A percentile compares a stretch with the other conserved stretches of the same genome.
Conservation (phyloP, 2,113 vertebrate species). For the Zosterops pallidus region DNA sequence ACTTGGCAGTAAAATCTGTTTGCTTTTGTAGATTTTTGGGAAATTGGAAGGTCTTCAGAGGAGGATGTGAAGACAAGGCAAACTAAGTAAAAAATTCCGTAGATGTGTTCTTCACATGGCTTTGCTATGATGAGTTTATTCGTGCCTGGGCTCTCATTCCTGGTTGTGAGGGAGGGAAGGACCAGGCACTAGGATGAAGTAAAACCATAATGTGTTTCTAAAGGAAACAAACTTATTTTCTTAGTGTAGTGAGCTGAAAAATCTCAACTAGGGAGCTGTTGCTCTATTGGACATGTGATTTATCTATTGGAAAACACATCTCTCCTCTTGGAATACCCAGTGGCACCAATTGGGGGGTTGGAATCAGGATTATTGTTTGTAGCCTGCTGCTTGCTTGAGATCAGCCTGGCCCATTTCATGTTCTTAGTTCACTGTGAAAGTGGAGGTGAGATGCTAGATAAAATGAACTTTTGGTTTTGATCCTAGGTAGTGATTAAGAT, state of each 20-base stretch:
- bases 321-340: background rate
- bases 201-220: background rate
- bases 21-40: background rate
- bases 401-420: background rate
- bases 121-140: background rate
- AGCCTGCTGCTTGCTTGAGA: background rate
- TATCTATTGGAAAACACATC: background rate
- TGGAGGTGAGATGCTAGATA: background rate
- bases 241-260: background rate
- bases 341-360: background rate
- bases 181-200: background rate
- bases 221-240: background rate
- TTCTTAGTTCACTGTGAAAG: background rate
- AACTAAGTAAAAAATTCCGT: background rate
- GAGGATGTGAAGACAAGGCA: background rate
- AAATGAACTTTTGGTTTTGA: background rate
- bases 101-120: rapidly evolving
- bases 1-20: background rate
- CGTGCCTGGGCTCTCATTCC: background rate
- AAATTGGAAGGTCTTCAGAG: background rate
- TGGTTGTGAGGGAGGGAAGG: background rate
- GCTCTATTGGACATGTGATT: rapidly evolving
- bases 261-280: background rate
- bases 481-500: background rate
- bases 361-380: background rate